Evolutionary conservation across 1,140 invertebrate genomes (phyloP).

Genomic region (Tetramorium alpestre): DNA sequence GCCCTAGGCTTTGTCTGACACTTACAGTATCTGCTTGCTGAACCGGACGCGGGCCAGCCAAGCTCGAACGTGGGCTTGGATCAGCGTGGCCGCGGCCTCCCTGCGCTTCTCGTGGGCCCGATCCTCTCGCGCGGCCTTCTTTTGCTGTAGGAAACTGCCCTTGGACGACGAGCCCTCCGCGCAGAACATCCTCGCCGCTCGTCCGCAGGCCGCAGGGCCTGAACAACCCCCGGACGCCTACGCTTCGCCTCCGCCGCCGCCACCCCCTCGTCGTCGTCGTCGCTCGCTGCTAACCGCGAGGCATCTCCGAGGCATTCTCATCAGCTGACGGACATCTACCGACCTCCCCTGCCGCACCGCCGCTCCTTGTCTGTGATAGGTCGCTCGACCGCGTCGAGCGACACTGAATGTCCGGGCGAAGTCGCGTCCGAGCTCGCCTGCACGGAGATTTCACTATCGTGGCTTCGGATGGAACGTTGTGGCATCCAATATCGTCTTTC

Average conservation of each 20-base stretch:
- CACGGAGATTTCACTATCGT: background rate
- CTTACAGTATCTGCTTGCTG: slow-evolving; percentile 88
- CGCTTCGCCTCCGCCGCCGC: background rate
- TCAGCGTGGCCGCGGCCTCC: slow-evolving; percentile 89
- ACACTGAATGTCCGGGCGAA: background rate
- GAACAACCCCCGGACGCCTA: slow-evolving; percentile 34
- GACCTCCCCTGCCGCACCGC: background rate
- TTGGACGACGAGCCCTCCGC: slow-evolving; percentile 88
- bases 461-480: background rate
- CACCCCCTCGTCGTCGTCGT: slow-evolving; percentile 29
- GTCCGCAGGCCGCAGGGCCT: background rate
- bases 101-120: slow-evolving; percentile 92
- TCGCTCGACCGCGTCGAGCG: background rate
- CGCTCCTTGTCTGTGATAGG: background rate
- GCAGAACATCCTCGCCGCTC: slow-evolving; percentile 86
- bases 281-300: slow-evolving; percentile 22
- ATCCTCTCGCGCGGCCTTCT: slow-evolving; percentile 94
- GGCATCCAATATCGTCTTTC: background rate
- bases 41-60: slow-evolving; percentile 89
- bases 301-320: slow-evolving; percentile 47
- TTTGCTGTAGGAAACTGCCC: slow-evolving; percentile 91
- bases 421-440: background rate
- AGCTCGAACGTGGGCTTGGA: slow-evolving; percentile 91
- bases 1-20: slow-evolving; percentile 53
- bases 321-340: slow-evolving; percentile 49